Evolutionary conservation across 2,113 vertebrate genomes (phyloP).

Genomic region (Grus americana): DNA sequence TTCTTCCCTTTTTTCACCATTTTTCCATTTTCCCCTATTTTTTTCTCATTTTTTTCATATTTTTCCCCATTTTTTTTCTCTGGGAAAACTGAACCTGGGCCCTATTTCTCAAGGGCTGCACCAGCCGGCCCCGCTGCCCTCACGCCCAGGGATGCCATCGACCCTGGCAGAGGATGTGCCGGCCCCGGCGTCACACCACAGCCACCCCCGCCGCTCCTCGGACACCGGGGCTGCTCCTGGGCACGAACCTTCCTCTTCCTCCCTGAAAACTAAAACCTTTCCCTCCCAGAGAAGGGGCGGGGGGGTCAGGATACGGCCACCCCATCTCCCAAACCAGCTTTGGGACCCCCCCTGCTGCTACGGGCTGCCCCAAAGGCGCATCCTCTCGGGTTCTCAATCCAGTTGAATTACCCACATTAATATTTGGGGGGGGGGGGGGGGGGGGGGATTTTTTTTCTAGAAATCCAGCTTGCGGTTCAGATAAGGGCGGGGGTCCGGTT

Average conservation of each 20-base stretch:
- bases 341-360: not conserved
- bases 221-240: not conserved
- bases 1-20: fast-evolving
- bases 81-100: fast-evolving
- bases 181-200: not conserved
- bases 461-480: not conserved
- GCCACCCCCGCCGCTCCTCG: fast-evolving
- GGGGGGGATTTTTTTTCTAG: not conserved
- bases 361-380: not conserved
- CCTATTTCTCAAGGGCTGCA: not conserved
- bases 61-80: not conserved
- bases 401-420: not conserved
- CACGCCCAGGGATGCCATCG: not conserved
- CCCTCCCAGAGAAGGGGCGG: not conserved
- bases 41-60: too few relatives aligned
- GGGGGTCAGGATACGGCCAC: not conserved
- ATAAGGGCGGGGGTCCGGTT: not conserved
- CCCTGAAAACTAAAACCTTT: not conserved
- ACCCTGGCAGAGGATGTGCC: not conserved
- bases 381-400: not conserved
- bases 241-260: not conserved
- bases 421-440: too few relatives aligned
- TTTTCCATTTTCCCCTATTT: not conserved
- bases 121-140: fast-evolving
- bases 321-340: not conserved